A percentile compares a stretch with the other conserved stretches of the same genome.
Evolutionary conservation across 2,113 vertebrate genomes (phyloP).

Genomic region (Paedocypris sp.): DNA sequence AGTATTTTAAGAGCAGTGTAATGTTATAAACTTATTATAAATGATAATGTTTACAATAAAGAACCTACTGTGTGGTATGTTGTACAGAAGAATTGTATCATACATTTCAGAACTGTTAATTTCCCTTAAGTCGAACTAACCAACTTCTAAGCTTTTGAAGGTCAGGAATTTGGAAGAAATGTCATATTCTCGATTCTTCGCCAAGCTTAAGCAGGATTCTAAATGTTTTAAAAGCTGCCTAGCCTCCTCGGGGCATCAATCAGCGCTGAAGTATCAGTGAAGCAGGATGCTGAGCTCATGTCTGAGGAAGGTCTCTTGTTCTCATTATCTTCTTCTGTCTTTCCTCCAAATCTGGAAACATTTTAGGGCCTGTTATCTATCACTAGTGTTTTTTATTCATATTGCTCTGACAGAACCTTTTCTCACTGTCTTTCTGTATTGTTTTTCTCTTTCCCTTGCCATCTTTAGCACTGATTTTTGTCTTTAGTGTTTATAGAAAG

Average conservation of each 20-base stretch:
- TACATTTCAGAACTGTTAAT: no score
- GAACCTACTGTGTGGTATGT: no score
- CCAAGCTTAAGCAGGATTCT: no score
- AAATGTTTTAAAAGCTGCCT: neutral
- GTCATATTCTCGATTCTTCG: no score
- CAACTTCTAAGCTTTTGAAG: no score
- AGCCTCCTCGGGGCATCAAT: slow-evolving; percentile 1
- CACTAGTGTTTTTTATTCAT: neutral
- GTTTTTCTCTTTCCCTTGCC: neutral
- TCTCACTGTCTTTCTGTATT: neutral
- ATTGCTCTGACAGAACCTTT: neutral
- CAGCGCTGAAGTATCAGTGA: slow-evolving; percentile 1
- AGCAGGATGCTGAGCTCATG: slow-evolving; percentile 20
- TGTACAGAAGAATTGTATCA: no score
- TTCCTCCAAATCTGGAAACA: slow-evolving; percentile 6
- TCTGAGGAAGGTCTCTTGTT: neutral
- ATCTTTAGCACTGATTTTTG: neutral
- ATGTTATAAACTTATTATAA: no score
- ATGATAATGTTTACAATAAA: no score
- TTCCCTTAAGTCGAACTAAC: no score
- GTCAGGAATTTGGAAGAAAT: no score
- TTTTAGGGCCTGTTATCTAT: slow-evolving; percentile 15
- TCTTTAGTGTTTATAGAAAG: no score
- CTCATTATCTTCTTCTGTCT: neutral
- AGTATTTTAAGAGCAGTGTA: no score